phyloP scores from a whole-genome alignment of 2,888 invertebrate species.

The Orgyia antiqua region DNA sequence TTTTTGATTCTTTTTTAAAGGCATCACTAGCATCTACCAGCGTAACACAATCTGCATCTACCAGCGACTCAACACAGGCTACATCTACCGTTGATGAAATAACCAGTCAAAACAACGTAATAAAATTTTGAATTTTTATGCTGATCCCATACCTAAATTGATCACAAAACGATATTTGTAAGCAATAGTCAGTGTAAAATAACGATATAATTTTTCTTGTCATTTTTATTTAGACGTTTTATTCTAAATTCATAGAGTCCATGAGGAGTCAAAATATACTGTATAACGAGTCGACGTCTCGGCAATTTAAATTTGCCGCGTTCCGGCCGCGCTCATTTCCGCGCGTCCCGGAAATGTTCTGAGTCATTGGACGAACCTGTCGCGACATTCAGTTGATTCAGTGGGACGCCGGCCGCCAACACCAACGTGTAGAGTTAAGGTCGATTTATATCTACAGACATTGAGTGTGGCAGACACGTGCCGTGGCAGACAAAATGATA shows the following conservation, averaged over 20 bases:
- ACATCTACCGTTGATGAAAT: constrained; percentile 4
- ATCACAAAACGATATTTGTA: neutral
- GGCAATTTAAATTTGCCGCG: too few species aligned
- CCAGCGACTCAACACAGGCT: constrained; percentile 3
- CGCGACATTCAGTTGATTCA: too few species aligned
- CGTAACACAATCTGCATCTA: constrained; percentile 6
- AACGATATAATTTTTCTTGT: neutral
- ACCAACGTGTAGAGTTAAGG: too few species aligned
- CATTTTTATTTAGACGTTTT: too few species aligned
- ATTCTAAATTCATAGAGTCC: neutral
- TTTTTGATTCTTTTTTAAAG: constrained; percentile 4
- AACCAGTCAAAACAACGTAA: constrained; percentile 3
- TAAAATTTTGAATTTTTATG: neutral
- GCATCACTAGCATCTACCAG: constrained; percentile 1
- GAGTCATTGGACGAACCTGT: too few species aligned
- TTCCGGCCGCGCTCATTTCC: too few species aligned
- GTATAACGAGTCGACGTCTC: too few species aligned
- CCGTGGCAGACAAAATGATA: too few species aligned
- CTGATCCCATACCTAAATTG: neutral
- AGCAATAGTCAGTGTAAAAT: constrained; percentile 2
- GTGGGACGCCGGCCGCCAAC: too few species aligned
- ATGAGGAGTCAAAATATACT: constrained; percentile 3
- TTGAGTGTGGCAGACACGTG: too few species aligned
- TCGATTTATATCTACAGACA: too few species aligned
- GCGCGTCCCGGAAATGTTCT: too few species aligned